Conservation (phyloP, 92 coral and sea anemone species). For the Zoanthus gigantus region DNA sequence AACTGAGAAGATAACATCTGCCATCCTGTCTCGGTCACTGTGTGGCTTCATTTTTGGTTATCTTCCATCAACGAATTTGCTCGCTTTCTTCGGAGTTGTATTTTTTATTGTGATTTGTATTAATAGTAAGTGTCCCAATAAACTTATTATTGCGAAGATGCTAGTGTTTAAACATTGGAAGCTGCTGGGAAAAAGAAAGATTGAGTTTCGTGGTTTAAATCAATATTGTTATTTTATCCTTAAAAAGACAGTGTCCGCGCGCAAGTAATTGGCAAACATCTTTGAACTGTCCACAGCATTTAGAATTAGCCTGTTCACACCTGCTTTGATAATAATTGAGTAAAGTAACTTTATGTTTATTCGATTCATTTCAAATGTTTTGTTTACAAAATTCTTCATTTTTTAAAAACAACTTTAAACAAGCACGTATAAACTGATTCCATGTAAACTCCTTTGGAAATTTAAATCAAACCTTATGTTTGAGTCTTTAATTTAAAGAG, state of each 20-base stretch:
- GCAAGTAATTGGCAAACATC: constrained; percentile 41
- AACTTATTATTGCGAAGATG: constrained; percentile 3
- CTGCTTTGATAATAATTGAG: constrained; percentile 17
- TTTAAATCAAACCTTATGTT: neutral
- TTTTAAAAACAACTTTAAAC: neutral
- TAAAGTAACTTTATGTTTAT: neutral
- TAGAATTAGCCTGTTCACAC: constrained; percentile 21
- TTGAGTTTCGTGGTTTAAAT: neutral
- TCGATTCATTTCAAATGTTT: neutral
- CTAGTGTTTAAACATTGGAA: constrained; percentile 27
- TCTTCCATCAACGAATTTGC: neutral
- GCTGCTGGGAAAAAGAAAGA: neutral
- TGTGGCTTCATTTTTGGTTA: neutral
- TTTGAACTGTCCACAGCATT: constrained; percentile 20
- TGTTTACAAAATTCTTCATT: constrained; percentile 5
- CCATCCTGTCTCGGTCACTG: neutral
- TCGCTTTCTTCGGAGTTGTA: neutral
- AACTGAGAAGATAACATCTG: constrained; percentile 2
- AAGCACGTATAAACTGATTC: neutral
- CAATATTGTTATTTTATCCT: neutral
- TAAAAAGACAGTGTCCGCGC: constrained; percentile 17
- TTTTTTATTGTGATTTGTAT: neutral
- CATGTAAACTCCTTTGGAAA: neutral
- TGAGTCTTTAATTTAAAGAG: neutral
- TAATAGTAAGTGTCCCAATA: neutral